phyloP scores from a whole-genome alignment of 2,113 vertebrate species.

The Sylvietta virens region DNA sequence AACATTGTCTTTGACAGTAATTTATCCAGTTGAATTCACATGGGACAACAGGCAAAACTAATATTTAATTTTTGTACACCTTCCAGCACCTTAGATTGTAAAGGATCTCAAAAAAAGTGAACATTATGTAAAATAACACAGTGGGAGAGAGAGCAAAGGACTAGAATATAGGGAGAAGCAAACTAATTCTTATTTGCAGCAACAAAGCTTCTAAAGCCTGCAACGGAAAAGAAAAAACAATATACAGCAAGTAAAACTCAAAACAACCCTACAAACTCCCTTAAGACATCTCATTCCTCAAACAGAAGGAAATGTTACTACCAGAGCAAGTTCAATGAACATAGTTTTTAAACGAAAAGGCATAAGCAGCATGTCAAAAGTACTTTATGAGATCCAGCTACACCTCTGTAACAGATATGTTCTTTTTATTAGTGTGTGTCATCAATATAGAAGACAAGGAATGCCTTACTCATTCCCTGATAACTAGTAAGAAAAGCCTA shows the following conservation, averaged over 20 bases:
- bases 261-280: not conserved
- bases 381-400: not conserved
- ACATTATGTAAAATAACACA: not conserved
- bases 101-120: not conserved
- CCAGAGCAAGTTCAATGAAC: not conserved
- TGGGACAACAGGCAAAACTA: not conserved
- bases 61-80: not conserved
- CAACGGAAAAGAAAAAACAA: not conserved
- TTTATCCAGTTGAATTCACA: not conserved
- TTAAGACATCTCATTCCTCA: not conserved
- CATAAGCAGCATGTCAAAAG: not conserved
- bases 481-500: not conserved
- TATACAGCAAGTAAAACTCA: not conserved
- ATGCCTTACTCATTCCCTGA: not conserved
- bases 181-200: not conserved
- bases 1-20: not conserved
- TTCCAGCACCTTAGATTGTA: not conserved
- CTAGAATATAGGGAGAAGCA: not conserved
- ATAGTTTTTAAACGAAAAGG: not conserved
- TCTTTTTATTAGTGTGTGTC: not conserved
- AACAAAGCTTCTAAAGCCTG: not conserved
- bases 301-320: not conserved
- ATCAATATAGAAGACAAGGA: not conserved
- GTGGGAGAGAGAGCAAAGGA: not conserved
- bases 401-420: not conserved